phyloP scores from a whole-genome alignment of 2,797 vertebrate species.

The Heliangelus exortis region DNA sequence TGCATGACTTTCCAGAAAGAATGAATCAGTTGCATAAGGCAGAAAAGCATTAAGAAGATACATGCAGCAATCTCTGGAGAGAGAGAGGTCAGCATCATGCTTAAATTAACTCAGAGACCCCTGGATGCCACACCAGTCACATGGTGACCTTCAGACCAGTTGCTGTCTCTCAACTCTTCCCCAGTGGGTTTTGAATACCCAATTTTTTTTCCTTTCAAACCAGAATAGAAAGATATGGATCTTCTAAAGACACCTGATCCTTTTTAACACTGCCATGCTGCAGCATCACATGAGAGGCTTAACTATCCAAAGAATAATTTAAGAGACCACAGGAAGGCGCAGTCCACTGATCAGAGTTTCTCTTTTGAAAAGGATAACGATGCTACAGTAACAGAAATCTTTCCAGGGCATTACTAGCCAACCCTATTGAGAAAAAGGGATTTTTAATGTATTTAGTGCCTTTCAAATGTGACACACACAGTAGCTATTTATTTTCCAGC shows the following conservation, averaged over 20 bases:
- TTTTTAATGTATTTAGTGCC: not conserved
- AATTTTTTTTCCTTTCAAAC: not conserved
- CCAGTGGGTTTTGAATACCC: not conserved
- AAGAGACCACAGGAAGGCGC: not conserved
- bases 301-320: not conserved
- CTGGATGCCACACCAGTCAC: not conserved
- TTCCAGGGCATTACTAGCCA: not conserved
- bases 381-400: not conserved
- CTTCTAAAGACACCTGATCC: not conserved
- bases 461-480: not conserved
- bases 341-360: not conserved
- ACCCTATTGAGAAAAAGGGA: not conserved
- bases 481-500: not conserved
- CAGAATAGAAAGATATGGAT: not conserved
- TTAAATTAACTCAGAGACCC: not conserved
- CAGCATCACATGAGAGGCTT: not conserved
- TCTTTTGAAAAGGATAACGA: not conserved
- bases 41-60: not conserved
- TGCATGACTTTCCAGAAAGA: not conserved
- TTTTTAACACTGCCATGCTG: not conserved
- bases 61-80: not conserved
- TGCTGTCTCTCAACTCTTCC: not conserved
- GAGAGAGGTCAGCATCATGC: not conserved
- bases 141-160: not conserved
- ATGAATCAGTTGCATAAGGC: not conserved